Conservation (phyloP, 2,888 invertebrate species). For the Seladonia tumulorum region DNA sequence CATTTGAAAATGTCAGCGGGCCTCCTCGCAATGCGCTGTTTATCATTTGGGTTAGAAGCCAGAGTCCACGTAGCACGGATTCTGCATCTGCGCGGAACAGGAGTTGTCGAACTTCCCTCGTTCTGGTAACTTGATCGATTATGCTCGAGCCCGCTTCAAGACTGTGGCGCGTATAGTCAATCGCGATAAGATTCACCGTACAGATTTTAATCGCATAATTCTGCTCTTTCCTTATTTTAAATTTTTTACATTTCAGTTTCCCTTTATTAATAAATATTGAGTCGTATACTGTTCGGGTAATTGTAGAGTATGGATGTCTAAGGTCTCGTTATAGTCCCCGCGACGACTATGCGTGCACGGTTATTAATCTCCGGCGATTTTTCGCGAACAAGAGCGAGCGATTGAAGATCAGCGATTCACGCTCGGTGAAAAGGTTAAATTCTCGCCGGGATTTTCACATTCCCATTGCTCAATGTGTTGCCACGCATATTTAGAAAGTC, state of each 20-base stretch:
- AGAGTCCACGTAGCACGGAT: constrained; percentile 29
- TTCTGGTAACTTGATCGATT: neutral
- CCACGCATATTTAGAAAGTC: constrained; percentile 32
- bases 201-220: neutral
- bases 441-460: constrained; percentile 40
- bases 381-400: constrained; percentile 10
- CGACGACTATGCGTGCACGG: neutral
- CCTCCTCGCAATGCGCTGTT: constrained; percentile 72
- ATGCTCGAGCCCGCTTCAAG: neutral
- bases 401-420: constrained; percentile 21
- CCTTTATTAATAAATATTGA: neutral
- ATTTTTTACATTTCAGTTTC: no score
- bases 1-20: constrained; percentile 81
- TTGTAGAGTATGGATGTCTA: neutral
- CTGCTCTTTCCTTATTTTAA: neutral
- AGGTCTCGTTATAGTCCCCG: neutral
- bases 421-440: constrained; percentile 40
- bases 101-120: neutral
- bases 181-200: neutral
- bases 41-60: constrained; percentile 69
- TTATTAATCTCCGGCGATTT: constrained; percentile 23
- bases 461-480: constrained; percentile 25
- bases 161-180: no score
- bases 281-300: neutral
- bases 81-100: constrained; percentile 9